phyloP scores from a whole-genome alignment of 1,140 invertebrate genomes.

The Drosophila mauritiana region DNA sequence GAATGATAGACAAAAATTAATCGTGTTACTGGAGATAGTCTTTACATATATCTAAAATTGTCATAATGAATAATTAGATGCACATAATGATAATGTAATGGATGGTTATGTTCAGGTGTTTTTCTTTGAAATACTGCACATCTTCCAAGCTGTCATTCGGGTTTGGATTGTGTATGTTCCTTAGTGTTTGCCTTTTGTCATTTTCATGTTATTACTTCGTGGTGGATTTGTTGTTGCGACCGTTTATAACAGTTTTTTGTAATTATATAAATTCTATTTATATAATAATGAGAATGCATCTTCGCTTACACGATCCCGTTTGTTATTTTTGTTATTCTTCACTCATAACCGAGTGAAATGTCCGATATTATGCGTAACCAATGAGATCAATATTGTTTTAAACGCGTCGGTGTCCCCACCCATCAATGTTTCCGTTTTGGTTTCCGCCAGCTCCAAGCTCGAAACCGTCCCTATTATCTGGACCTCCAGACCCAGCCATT shows the following conservation, averaged over 20 bases:
- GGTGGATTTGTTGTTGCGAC: conserved; percentile 7
- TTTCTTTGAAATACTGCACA: conserved; percentile 6
- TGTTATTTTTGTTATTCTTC: neutral
- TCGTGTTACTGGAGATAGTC: conserved; percentile 23
- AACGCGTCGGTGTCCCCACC: conserved; percentile 82
- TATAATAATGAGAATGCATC: conserved; percentile 11
- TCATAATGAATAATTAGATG: conserved; percentile 51
- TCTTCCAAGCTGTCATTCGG: neutral
- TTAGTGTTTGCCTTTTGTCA: conserved; percentile 8
- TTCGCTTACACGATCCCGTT: conserved; percentile 2
- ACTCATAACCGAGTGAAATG: neutral
- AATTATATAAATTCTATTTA: conserved; percentile 30
- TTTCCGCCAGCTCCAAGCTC: conserved; percentile 75
- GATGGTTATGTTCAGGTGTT: conserved; percentile 2
- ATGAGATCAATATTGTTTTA: conserved; percentile 27
- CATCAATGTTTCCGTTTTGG: conserved; percentile 79
- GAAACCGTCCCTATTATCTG: conserved; percentile 64
- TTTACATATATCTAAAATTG: conserved; percentile 45
- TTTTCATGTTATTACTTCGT: conserved; percentile 11
- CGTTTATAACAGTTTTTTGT: conserved; percentile 11
- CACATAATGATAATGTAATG: conserved; percentile 20
- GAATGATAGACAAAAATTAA: conserved; percentile 39
- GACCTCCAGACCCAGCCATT: conserved; percentile 52
- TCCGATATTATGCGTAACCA: conserved; percentile 1
- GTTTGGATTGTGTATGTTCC: conserved; percentile 3